Percentiles rank a stretch among this genome's conserved stretches.
These are phyloP conservation scores for Peromyscus nudipes DNA, from an alignment of 2,797 vertebrate species.

Conservation along the genomic window DNA sequence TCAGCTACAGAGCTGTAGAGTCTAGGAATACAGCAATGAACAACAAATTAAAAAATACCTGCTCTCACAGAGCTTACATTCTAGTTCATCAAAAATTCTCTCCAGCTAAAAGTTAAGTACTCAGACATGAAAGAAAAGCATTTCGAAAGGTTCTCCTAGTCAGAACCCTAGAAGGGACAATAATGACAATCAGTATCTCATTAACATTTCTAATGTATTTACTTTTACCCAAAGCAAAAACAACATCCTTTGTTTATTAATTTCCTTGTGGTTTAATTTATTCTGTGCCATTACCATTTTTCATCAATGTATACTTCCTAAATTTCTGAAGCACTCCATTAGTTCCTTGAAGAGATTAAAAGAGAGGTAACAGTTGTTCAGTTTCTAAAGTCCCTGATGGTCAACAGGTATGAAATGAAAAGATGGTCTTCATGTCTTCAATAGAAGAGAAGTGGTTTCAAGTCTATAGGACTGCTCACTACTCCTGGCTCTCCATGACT, in stretches of 20 bases:
- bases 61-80: constrained; percentile 78
- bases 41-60: constrained; percentile 52
- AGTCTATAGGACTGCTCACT: neutral
- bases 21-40: constrained; percentile 57
- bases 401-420: neutral
- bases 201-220: constrained; percentile 38
- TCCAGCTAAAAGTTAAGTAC: constrained; percentile 53
- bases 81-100: constrained; percentile 61
- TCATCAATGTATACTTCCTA: constrained; percentile 45
- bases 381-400: constrained; percentile 43
- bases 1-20: constrained; percentile 32
- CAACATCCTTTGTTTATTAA: constrained; percentile 28
- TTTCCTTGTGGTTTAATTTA: constrained; percentile 64
- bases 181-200: neutral
- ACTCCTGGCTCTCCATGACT: neutral
- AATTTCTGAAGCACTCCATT: constrained; percentile 36
- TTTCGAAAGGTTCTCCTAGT: constrained; percentile 32
- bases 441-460: constrained; percentile 18
- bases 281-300: constrained; percentile 39
- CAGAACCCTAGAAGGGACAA: constrained; percentile 19
- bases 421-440: constrained; percentile 1
- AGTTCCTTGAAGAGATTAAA: constrained; percentile 28
- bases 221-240: constrained; percentile 65
- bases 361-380: constrained; percentile 28
- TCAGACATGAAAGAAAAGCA: constrained; percentile 9